Evolutionary conservation across 1,140 invertebrate species (phyloP), one percentile per base, ranked within the genome.

Genomic region (Saccostrea echinata): DNA sequence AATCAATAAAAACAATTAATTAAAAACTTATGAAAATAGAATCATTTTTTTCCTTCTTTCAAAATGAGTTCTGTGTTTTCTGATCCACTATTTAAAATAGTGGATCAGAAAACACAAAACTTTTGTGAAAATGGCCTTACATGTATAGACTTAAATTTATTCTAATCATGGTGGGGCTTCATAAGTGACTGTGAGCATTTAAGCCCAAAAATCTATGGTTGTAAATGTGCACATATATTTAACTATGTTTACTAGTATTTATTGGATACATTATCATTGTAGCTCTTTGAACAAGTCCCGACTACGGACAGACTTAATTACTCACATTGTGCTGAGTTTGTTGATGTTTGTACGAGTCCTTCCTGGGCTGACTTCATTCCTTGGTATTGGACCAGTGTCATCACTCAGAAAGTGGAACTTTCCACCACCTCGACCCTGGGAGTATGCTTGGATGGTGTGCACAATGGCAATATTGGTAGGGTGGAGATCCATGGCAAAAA

Each of bases 391-490:
- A 18, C 90, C 91, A 33, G 71, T 92, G 24, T 53, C 91, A 21
- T 88, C 86, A 27, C 88, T 93, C 21, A 86, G 90, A 11, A 88
- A 89, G 24, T 92, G 91, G 91, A 90, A 91, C 86, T 85, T 93
- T n/a, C 92, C 93, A 21, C 89, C 91, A 43, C 92, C 93, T 9
- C 82, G 92, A 24, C 91, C 92, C 0, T 99, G 98, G 98, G 98
- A 99, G 95, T 99, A 98, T 94, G 96, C 98, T 90, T 99, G 98
- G 98, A 97, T 97, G 90, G 95, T 97, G 4, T 98, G 98, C 90
- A 95, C 98, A 84, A 94, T 98, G 21, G 96, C 98, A 57, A 97
- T 97, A 61, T 97, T 98, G 94, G 94, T 98, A 51, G 98, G 97
- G 27, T 95, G 99, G 43, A 96, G 97, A 61, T 97, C 98, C 24